Conservation (phyloP, 2,888 invertebrate genomes). For the Amblyjoppa fuscipennis region DNA sequence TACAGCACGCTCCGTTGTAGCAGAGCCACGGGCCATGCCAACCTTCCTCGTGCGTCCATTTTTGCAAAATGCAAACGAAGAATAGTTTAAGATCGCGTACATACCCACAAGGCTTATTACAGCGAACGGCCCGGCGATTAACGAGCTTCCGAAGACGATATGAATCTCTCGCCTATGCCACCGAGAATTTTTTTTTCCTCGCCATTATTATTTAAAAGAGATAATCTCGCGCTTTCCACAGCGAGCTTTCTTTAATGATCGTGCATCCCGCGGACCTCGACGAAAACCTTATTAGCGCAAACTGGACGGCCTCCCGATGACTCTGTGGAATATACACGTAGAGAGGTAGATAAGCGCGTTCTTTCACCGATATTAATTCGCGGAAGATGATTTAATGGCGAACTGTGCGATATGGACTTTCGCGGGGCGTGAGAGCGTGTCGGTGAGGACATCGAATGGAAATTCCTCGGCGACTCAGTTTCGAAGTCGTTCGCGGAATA, state of each 20-base stretch:
- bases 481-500: not conserved
- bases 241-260: slow-evolving; percentile 28
- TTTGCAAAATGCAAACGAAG: slow-evolving; percentile 31
- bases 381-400: slow-evolving; percentile 10
- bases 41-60: slow-evolving; percentile 7
- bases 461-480: not conserved
- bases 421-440: slow-evolving; percentile 23
- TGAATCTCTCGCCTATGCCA: slow-evolving; percentile 21
- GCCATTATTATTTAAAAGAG: slow-evolving; percentile 31
- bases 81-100: slow-evolving; percentile 20
- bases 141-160: slow-evolving; percentile 44
- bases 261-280: slow-evolving; percentile 16
- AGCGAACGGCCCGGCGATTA: slow-evolving; percentile 21
- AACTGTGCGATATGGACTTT: slow-evolving; percentile 5
- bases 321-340: not conserved
- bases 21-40: not conserved
- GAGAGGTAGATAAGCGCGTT: not conserved
- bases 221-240: slow-evolving; percentile 33
- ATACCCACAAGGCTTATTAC: slow-evolving; percentile 24
- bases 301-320: not conserved
- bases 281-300: slow-evolving; percentile 1
- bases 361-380: not conserved
- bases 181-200: slow-evolving; percentile 4
- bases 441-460: slow-evolving; percentile 1
- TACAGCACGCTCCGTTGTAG: slow-evolving; percentile 13